A percentile compares a stretch with the other conserved stretches of the same genome.
These are phyloP conservation scores for Rhodeus uyekii DNA, from an alignment of 2,797 vertebrate genomes.

Conservation along the genomic window DNA sequence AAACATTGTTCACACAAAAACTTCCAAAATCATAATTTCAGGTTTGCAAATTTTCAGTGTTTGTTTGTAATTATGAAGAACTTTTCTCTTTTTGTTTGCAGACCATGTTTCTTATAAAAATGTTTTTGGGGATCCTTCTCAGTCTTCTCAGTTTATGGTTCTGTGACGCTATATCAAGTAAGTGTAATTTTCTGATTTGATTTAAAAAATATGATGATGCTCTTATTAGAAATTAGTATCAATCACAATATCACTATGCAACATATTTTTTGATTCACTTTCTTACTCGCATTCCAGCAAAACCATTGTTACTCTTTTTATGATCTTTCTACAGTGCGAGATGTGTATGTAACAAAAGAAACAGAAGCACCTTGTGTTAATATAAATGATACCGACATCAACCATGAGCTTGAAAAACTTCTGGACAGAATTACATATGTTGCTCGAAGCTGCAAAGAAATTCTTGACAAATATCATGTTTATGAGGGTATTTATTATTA, in stretches of 20 bases:
- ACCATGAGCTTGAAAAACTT: not conserved
- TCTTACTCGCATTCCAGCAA: not conserved
- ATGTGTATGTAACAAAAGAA: conserved; percentile 2
- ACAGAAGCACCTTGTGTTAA: not conserved
- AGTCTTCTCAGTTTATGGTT: conserved; percentile 4
- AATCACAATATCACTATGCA: no score
- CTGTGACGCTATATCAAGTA: conserved; percentile 17
- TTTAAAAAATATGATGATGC: no score
- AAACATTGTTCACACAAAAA: not conserved
- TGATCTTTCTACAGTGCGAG: not conserved
- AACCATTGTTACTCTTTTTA: not conserved
- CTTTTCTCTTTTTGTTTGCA: conserved; percentile 3
- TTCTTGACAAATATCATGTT: conserved; percentile 16
- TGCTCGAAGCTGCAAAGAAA: conserved; percentile 46
- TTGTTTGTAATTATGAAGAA: not conserved
- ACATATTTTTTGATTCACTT: no score
- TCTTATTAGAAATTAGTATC: no score
- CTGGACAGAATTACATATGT: not conserved
- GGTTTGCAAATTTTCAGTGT: no score
- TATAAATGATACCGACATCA: not conserved
- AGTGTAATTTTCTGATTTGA: no score
- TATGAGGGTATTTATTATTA: not conserved
- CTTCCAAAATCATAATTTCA: no score
- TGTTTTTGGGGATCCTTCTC: not conserved
- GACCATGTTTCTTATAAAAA: not conserved